These are phyloP conservation scores for Cremastobaeus sp. DNA, from an alignment of 2,888 invertebrate genomes.

Conservation along the genomic window DNA sequence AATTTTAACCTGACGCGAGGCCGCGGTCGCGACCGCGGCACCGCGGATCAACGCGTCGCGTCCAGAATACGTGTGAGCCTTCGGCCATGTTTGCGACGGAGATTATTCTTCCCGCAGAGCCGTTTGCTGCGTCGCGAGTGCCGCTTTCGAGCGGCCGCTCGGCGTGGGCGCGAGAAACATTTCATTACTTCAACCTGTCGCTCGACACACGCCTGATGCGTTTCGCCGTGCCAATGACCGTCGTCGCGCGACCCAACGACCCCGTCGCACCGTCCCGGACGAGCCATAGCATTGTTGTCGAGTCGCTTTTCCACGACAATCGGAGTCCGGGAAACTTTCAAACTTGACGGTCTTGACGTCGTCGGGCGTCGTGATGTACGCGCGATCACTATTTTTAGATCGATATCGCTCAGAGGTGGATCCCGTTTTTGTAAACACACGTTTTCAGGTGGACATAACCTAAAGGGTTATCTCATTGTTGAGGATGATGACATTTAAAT, in stretches of 20 bases:
- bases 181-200: background rate
- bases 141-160: background rate
- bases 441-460: background rate
- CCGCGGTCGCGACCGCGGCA: constrained; percentile 21
- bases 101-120: constrained; percentile 16
- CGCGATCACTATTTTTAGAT: constrained; percentile 22
- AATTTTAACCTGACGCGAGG: constrained; percentile 47
- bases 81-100: constrained; percentile 74
- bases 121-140: too few species aligned
- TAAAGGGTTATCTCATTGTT: background rate
- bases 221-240: too few species aligned
- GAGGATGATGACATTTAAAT: background rate
- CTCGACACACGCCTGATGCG: too few species aligned
- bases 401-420: constrained; percentile 8
- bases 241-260: too few species aligned
- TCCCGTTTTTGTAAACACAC: constrained; percentile 15
- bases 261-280: too few species aligned
- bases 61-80: constrained; percentile 11
- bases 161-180: background rate
- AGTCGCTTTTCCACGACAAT: background rate
- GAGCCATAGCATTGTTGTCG: constrained; percentile 5
- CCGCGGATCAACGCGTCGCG: constrained; percentile 5
- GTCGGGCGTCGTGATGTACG: constrained; percentile 3
- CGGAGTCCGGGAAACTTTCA: background rate
- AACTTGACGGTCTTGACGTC: background rate